These are phyloP conservation scores for Holothuria leucospilota DNA, from an alignment of 53 echinoderm and acorn worm species.

Conservation along the genomic window DNA sequence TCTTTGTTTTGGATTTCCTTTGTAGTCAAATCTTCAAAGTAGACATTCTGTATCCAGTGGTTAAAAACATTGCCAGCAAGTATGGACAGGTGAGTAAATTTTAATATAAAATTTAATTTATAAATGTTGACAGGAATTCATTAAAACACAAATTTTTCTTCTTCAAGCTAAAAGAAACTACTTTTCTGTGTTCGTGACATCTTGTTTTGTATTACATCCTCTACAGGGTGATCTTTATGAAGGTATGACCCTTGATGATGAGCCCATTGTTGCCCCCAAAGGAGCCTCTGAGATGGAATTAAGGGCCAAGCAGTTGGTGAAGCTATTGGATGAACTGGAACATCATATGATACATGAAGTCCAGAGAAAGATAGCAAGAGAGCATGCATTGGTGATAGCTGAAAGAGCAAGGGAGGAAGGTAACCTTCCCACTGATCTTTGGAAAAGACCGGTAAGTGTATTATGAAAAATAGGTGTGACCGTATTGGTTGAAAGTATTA, in stretches of 20 bases:
- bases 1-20: slow-evolving; percentile 4
- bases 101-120: neutral
- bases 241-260: slow-evolving; percentile 84
- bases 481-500: neutral
- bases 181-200: neutral
- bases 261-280: slow-evolving; percentile 89
- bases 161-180: neutral
- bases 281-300: slow-evolving; percentile 96
- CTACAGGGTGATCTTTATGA: slow-evolving; percentile 85
- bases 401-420: slow-evolving; percentile 96
- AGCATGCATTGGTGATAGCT: slow-evolving; percentile 91
- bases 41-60: slow-evolving; percentile 92
- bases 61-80: slow-evolving; percentile 92
- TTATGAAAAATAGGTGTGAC: neutral
- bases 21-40: slow-evolving; percentile 89
- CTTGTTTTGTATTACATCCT: neutral
- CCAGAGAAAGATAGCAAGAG: slow-evolving; percentile 82
- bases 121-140: neutral
- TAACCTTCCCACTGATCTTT: slow-evolving; percentile 92
- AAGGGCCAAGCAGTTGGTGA: slow-evolving; percentile 91
- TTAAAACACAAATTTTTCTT: neutral
- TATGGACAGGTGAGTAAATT: slow-evolving; percentile 81
- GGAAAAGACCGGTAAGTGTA: slow-evolving; percentile 94
- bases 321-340: slow-evolving; percentile 89
- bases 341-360: slow-evolving; percentile 95